Percentiles rank a stretch among this genome's conserved stretches.
Conservation (phyloP, 2,797 vertebrate genomes). For the Australoheros facetus region DNA sequence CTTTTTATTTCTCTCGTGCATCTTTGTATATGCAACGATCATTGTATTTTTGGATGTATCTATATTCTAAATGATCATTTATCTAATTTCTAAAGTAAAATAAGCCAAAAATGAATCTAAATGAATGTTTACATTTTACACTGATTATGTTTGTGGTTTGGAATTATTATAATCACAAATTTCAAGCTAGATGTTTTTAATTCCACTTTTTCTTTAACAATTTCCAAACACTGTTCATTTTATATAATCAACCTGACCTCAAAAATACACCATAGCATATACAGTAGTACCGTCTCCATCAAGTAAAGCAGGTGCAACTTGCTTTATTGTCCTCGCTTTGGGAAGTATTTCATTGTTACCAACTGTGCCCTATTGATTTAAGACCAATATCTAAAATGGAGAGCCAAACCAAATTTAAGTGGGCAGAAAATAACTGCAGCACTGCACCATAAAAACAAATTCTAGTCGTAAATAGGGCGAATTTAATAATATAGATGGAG, state of each 20-base stretch:
- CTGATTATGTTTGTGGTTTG: neutral
- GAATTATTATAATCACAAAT: neutral
- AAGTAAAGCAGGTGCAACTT: neutral
- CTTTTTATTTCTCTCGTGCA: neutral
- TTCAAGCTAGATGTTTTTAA: neutral
- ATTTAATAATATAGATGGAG: neutral
- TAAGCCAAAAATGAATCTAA: too few species aligned
- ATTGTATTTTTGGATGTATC: too few species aligned
- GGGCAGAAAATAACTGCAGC: neutral
- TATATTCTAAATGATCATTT: neutral
- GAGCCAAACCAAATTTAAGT: neutral
- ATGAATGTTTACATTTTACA: too few species aligned
- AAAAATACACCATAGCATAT: too few species aligned
- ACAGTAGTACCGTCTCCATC: too few species aligned
- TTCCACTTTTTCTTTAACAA: too few species aligned
- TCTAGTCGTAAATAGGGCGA: neutral
- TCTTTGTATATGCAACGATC: rapidly evolving
- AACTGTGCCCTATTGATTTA: neutral
- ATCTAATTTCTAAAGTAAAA: neutral
- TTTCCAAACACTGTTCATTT: too few species aligned
- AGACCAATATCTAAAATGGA: neutral
- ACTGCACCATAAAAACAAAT: neutral
- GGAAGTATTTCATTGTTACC: neutral
- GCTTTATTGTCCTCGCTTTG: neutral
- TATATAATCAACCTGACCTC: too few species aligned